Conservation (phyloP, 2,888 invertebrate genomes). For the Lymantria monacha region DNA sequence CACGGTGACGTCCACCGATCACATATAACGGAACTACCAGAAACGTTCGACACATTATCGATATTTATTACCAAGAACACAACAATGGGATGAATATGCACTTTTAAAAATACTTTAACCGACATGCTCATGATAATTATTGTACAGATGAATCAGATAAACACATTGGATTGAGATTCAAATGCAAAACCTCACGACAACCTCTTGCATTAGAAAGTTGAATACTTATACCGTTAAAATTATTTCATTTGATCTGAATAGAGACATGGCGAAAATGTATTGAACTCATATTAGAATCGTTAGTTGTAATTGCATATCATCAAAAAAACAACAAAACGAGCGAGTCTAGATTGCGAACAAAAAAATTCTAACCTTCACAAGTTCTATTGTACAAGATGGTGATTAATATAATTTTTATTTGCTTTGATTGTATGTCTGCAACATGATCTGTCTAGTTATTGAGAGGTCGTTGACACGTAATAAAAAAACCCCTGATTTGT, state of each 20-base stretch:
- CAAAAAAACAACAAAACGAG: slow-evolving; percentile 67
- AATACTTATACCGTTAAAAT: slow-evolving; percentile 58
- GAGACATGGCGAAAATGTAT: slow-evolving; percentile 55
- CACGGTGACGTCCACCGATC: slow-evolving; percentile 38
- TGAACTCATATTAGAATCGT: slow-evolving; percentile 60
- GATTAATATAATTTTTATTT: slow-evolving; percentile 72
- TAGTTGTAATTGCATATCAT: slow-evolving; percentile 67
- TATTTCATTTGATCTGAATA: slow-evolving; percentile 39
- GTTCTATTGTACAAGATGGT: slow-evolving; percentile 49
- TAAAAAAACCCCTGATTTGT: slow-evolving; percentile 59
- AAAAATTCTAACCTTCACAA: slow-evolving; percentile 49
- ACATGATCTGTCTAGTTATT: slow-evolving; percentile 44
- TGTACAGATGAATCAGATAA: slow-evolving; percentile 61
- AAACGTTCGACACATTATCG: slow-evolving; percentile 41
- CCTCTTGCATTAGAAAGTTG: slow-evolving; percentile 68
- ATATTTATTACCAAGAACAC: slow-evolving; percentile 41
- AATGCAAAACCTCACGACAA: slow-evolving; percentile 53
- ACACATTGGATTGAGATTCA: slow-evolving; percentile 42
- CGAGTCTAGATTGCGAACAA: slow-evolving; percentile 32
- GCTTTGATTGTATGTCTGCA: slow-evolving; percentile 59
- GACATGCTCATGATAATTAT: slow-evolving; percentile 60
- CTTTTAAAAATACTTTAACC: slow-evolving; percentile 43
- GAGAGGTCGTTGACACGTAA: slow-evolving; percentile 63
- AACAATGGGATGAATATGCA: slow-evolving; percentile 48
- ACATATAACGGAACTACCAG: slow-evolving; percentile 42